Evolutionary conservation across 2,888 invertebrate genomes (phyloP).

Genomic region (Hirtodrosophila confusa): DNA sequence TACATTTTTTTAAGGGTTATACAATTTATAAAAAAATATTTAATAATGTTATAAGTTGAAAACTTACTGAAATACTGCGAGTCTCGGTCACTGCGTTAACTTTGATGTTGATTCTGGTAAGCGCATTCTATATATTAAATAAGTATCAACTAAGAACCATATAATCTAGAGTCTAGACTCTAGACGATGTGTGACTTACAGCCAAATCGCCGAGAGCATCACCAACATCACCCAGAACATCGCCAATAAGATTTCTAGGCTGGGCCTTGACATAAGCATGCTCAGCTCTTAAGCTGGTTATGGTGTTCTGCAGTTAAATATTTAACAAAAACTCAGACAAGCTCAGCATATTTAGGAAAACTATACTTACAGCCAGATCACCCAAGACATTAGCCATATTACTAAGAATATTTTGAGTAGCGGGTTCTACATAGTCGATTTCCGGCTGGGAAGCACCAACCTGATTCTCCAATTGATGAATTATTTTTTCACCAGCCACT

Average conservation of each 20-base stretch:
- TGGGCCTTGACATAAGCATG: conserved; percentile 22
- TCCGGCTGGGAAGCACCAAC: conserved; percentile 2
- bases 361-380: conserved; percentile 47
- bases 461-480: conserved; percentile 34
- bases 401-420: conserved; percentile 16
- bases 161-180: background rate
- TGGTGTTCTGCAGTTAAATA: conserved; percentile 18
- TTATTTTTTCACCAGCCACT: conserved; percentile 41
- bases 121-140: conserved; percentile 36
- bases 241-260: conserved; percentile 27
- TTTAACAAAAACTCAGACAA: too few relatives aligned
- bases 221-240: conserved; percentile 32
- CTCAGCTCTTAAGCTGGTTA: conserved; percentile 25
- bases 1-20: conserved; percentile 2
- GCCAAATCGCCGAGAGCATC: conserved; percentile 43
- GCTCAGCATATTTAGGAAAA: background rate
- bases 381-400: conserved; percentile 35
- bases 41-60: background rate
- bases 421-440: background rate
- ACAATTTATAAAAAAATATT: background rate
- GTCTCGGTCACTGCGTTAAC: conserved; percentile 2
- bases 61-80: conserved; percentile 50
- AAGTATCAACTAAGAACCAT: background rate
- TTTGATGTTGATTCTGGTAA: conserved; percentile 41
- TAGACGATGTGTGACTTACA: conserved; percentile 17